Percentiles rank a stretch among this genome's conserved stretches.
Evolutionary conservation across 2,888 invertebrate genomes (phyloP).

Genomic region (Meteorus colon): DNA sequence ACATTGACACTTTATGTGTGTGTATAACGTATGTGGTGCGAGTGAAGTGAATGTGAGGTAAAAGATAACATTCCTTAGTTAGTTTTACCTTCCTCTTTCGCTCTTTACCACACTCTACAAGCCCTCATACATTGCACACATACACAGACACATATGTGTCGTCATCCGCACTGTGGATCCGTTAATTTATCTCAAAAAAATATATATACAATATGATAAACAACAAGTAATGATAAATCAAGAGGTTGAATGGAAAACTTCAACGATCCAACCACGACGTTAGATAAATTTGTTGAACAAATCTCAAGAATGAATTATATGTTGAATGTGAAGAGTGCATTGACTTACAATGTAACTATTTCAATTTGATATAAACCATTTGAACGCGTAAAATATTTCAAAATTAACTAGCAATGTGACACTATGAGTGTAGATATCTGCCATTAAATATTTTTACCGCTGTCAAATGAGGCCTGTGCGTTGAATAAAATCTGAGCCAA

Average conservation of each 20-base stretch:
- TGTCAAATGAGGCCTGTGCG: neutral
- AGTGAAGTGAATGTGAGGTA: neutral
- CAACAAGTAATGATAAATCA: constrained; percentile 20
- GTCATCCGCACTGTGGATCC: neutral
- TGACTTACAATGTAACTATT: neutral
- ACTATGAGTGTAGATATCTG: constrained; percentile 4
- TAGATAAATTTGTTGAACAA: neutral
- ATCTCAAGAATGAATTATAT: neutral
- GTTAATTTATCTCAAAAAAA: constrained; percentile 6
- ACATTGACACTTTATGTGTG: constrained; percentile 34
- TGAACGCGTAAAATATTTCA: neutral
- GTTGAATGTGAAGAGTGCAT: neutral
- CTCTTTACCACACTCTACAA: constrained; percentile 14
- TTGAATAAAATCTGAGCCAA: neutral
- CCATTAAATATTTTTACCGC: neutral
- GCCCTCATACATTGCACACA: neutral
- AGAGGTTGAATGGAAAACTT: constrained; percentile 9
- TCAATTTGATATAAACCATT: neutral
- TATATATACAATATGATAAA: neutral
- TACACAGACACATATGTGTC: neutral
- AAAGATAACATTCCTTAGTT: constrained; percentile 23
- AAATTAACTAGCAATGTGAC: neutral
- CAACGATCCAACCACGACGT: neutral
- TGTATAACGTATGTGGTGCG: neutral
- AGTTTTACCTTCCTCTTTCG: neutral